These are phyloP conservation scores for Melanotaenia maccullochi DNA, from an alignment of 2,797 vertebrate species.

Conservation along the genomic window DNA sequence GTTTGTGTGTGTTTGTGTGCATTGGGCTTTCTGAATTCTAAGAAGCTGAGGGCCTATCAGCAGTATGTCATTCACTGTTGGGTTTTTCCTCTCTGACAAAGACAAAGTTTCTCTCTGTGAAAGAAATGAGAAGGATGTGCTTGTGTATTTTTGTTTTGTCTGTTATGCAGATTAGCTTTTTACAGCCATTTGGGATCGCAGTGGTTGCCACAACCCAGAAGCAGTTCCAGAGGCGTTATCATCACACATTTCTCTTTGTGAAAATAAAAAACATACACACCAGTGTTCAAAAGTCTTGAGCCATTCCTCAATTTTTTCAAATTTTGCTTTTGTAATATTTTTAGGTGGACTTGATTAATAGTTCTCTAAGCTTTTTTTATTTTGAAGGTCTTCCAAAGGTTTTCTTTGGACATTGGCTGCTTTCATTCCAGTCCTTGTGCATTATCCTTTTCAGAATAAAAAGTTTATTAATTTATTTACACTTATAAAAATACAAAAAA, in stretches of 20 bases:
- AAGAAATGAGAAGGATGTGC: slow-evolving; percentile 40
- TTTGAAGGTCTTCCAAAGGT: not conserved
- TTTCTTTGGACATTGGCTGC: not conserved
- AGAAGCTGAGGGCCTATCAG: slow-evolving; percentile 67
- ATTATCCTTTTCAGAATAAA: too few relatives aligned
- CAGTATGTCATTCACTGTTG: slow-evolving; percentile 65
- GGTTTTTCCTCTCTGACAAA: slow-evolving; percentile 60
- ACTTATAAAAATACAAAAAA: too few relatives aligned
- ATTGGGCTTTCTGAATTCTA: slow-evolving; percentile 60
- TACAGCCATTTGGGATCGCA: slow-evolving; percentile 22
- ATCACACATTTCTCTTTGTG: not conserved
- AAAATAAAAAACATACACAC: not conserved
- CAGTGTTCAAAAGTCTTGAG: not conserved
- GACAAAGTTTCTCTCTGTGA: slow-evolving; percentile 55
- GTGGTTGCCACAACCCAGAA: slow-evolving; percentile 27
- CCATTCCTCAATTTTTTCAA: not conserved
- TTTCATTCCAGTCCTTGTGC: not conserved
- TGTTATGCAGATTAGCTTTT: slow-evolving; percentile 48
- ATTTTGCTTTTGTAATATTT: too few relatives aligned
- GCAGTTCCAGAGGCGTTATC: not conserved
- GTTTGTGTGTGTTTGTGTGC: slow-evolving; percentile 11
- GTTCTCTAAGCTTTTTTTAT: not conserved
- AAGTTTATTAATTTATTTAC: too few relatives aligned
- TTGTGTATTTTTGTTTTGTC: slow-evolving; percentile 23
- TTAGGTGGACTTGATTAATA: too few relatives aligned